Conservation (phyloP, 2,113 vertebrate species). For the Bostrychus sinensis region DNA sequence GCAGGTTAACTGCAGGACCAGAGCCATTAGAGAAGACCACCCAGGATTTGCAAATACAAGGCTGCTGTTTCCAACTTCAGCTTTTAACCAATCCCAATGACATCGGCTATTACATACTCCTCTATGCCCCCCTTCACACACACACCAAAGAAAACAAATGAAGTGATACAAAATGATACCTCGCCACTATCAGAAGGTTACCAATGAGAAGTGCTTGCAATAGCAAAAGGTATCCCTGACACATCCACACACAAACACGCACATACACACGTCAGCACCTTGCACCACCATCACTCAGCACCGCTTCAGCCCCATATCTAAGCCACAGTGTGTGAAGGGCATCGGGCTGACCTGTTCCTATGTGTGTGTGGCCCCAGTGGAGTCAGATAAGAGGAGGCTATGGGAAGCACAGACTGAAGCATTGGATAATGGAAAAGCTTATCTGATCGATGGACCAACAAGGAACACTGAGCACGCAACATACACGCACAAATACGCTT, state of each 20-base stretch:
- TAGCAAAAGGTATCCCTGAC: constrained; percentile 72
- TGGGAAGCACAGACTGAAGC: constrained; percentile 77
- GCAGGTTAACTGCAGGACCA: constrained; percentile 80
- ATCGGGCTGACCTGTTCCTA: constrained; percentile 70
- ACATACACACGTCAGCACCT: constrained; percentile 72
- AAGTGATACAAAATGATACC: constrained; percentile 76
- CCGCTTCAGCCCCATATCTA: constrained; percentile 67
- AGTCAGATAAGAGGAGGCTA: constrained; percentile 76
- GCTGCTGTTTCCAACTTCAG: constrained; percentile 70
- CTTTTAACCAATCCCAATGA: constrained; percentile 71
- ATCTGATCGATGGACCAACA: constrained; percentile 80
- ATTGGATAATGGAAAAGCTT: constrained; percentile 81
- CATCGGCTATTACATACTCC: constrained; percentile 71
- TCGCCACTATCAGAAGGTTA: constrained; percentile 68
- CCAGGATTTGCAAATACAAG: constrained; percentile 76
- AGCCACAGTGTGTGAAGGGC: constrained; percentile 77
- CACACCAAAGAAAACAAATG: constrained; percentile 67
- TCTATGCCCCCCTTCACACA: constrained; percentile 56
- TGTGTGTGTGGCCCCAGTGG: constrained; percentile 65
- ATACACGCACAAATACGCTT: constrained; percentile 41
- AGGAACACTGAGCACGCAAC: constrained; percentile 70
- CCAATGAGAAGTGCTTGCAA: constrained; percentile 72
- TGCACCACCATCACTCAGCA: constrained; percentile 77
- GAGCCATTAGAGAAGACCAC: constrained; percentile 78
- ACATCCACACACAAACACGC: constrained; percentile 65